Evolutionary conservation across 2,888 invertebrate genomes (phyloP).

Genomic region (Hydroisotoma schaefferi): DNA sequence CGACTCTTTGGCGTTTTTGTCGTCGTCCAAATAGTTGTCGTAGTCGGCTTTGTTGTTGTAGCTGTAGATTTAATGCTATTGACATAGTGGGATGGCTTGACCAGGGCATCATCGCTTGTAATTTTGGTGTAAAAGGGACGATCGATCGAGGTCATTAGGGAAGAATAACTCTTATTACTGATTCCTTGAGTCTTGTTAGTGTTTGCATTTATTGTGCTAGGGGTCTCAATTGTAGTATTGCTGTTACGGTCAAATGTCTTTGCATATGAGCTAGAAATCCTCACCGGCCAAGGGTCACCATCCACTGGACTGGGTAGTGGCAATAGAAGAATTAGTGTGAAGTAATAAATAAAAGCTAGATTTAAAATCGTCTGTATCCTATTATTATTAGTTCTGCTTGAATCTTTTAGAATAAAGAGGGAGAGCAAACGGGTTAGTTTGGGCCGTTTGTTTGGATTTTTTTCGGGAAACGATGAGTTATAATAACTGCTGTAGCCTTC

Average conservation of each 20-base stretch:
- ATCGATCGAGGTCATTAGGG: slow-evolving; percentile 22
- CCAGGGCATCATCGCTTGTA: slow-evolving; percentile 20
- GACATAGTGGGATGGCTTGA: slow-evolving; percentile 11
- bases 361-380: slow-evolving; percentile 22
- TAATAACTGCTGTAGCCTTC: no score
- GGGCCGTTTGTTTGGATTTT: no score
- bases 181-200: slow-evolving; percentile 20
- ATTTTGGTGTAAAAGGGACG: slow-evolving; percentile 34
- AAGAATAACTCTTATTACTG: slow-evolving; percentile 16
- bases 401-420: slow-evolving; percentile 16
- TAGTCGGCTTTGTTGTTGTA: slow-evolving; percentile 30
- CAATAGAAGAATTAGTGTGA: slow-evolving; percentile 10
- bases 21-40: slow-evolving; percentile 13
- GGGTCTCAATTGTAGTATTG: slow-evolving; percentile 10
- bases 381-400: slow-evolving; percentile 33
- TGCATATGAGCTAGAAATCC: slow-evolving; percentile 31
- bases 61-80: background rate
- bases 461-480: background rate
- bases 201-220: slow-evolving; percentile 1
- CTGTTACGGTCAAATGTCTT: slow-evolving; percentile 13
- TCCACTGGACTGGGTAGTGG: no score
- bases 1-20: slow-evolving; percentile 13
- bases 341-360: slow-evolving; percentile 14
- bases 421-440: no score
- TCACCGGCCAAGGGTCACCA: slow-evolving; percentile 21